Base-by-base conservation (phyloP, 2,888 invertebrate species). In the Tachystola acroxantha region DNA sequence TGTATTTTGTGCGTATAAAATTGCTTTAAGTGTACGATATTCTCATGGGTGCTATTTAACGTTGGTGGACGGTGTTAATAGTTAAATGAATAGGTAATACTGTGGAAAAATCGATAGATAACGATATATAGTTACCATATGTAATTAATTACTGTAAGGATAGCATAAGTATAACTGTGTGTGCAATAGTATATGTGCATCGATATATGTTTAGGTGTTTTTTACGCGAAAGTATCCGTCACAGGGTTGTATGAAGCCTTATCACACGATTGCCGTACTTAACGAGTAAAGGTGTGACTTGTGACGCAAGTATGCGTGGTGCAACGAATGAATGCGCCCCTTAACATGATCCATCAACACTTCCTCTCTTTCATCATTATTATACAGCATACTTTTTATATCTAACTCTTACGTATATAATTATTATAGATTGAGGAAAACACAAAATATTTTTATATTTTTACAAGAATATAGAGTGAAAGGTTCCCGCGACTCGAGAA, bases 31-130 rank as follows among this genome's bases (percentile, higher is more conserved):
- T 77, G 76, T 82, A 76, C 65, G 66, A 72, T 79, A 79, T 77
- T 76, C 64, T 74, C 66, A 84, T 77, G 84, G 85, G 85, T 85
- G 85, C 85, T 85, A 85, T 81, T 79, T 78, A 77, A 73, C 51
- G 67, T 72, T 66, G 84, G 81, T 82, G 77, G 71, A 71, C 54
- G 84, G 82, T 84, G 57, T 68, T 70, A 57, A 59, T 67, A 57
- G 50, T 61, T 40, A 42, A 46, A 42, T 46, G 50, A 58, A 50
- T 54, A 61, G 54, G 40, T 60, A 57, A 50, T 52, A 58, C 50
- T 46, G 57, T 50, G 54, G 54, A 53, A 56, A 55, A 52, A 60
- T 58, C 51, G 54, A 57, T 61, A 64, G 56, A 37, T 47, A 72
- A 64, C 51, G 63, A 68, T 57, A 63, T 63, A 60, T 68, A 77